Percentiles rank a stretch among this genome's conserved stretches.
These are phyloP conservation scores for Drosophila bocki DNA, from an alignment of 1,140 invertebrate species.

Conservation along the genomic window DNA sequence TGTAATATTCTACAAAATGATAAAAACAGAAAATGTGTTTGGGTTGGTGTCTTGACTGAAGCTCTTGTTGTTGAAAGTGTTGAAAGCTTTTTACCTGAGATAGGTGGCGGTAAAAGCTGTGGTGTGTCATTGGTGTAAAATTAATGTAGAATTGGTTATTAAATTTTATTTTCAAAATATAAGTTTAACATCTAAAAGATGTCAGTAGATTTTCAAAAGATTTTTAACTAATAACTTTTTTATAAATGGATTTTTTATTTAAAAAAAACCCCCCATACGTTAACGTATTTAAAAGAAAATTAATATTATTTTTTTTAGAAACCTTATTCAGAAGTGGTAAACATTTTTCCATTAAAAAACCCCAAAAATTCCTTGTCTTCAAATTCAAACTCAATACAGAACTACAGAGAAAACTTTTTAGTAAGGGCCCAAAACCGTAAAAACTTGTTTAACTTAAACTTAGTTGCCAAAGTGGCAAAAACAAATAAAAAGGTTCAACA, in stretches of 20 bases:
- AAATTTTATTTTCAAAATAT: not conserved
- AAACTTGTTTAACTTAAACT: conserved; percentile 25
- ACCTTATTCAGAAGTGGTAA: not conserved
- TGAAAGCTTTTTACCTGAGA: not conserved
- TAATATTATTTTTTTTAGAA: not conserved
- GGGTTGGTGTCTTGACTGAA: conserved; percentile 12
- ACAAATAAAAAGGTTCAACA: conserved; percentile 23
- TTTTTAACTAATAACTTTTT: not conserved
- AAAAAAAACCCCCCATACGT: not conserved
- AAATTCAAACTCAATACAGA: conserved; percentile 1
- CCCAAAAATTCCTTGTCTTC: not conserved
- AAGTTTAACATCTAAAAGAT: not conserved
- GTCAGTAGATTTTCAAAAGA: not conserved
- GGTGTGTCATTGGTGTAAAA: conserved; percentile 3
- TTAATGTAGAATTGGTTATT: not conserved
- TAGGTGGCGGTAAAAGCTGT: conserved; percentile 11
- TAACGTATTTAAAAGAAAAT: not conserved
- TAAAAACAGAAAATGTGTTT: not conserved
- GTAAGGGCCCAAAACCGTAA: conserved; percentile 11
- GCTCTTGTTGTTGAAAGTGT: not conserved
- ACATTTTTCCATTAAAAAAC: not conserved
- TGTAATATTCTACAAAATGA: not conserved
- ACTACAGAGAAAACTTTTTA: not conserved
- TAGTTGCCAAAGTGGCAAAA: conserved; percentile 8
- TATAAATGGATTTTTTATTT: not conserved